phyloP scores from a whole-genome alignment of 2,113 vertebrate species.

The Dolichallabes microphthalmus region DNA sequence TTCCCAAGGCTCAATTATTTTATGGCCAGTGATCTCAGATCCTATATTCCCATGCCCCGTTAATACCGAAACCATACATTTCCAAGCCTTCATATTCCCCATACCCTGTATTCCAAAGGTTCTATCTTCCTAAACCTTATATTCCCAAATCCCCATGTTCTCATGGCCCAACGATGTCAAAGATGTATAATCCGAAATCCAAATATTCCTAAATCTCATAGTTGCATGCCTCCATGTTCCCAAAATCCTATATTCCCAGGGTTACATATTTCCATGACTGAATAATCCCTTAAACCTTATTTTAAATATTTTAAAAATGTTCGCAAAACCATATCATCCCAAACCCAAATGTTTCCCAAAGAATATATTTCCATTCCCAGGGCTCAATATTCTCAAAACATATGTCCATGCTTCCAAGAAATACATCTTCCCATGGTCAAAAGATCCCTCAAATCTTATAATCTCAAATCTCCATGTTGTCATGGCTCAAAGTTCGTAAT shows the following conservation, averaged over 20 bases:
- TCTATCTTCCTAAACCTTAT: background rate
- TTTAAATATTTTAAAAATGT: background rate
- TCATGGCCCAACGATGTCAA: background rate
- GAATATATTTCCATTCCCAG: background rate
- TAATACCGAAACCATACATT: background rate
- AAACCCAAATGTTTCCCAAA: background rate
- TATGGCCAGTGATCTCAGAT: background rate
- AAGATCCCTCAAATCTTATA: background rate
- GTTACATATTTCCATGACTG: background rate
- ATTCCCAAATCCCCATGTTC: background rate
- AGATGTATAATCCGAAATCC: background rate
- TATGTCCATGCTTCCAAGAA: background rate
- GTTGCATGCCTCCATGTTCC: background rate
- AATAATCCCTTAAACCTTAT: background rate
- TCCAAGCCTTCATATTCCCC: background rate
- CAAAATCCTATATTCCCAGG: background rate
- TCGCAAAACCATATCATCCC: background rate
- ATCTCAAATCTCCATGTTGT: background rate
- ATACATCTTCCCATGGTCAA: too few species aligned
- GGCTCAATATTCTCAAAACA: background rate
- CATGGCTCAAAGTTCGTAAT: too few species aligned
- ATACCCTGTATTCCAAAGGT: background rate
- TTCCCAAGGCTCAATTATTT: background rate
- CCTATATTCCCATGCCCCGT: background rate
- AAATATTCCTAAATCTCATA: background rate